Evolutionary conservation across 2,113 vertebrate genomes (phyloP), one percentile per base, ranked within the genome.

Genomic region (Melanerpes formicivorus): DNA sequence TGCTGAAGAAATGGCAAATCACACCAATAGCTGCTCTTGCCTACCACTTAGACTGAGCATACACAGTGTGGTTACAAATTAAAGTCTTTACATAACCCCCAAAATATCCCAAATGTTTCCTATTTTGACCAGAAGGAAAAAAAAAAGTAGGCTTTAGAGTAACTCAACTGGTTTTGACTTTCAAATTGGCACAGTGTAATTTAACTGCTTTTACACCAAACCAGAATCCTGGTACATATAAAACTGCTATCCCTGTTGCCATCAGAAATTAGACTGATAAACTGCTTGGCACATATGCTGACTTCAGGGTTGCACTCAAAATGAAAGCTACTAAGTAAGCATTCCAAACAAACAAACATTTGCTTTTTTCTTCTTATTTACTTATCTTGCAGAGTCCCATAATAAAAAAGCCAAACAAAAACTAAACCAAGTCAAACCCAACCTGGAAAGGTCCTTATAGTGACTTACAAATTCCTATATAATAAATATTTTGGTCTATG

Each of bases 91-190:
- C 95, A 95, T 93, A 96, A 94, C 94, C 87, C 87, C 89, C 87
- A 71, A 96, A 96, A 94, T 92, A 96, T 93, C 95, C 91, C 95
- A 94, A 96, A 94, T 96, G 96, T 93, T 96, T 96, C 96, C 94
- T 96, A 95, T 95, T 96, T 95, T 80, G 80, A 93, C 94, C 94
- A 94, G 91, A 90, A 94, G 11, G 21, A 22, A 52, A 50, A 50
- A 50, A 50, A 22, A 95, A 93, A 85, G 92, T 32, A 89, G 56
- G 59, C 58, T 90, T 87, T 95, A 94, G 76, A 93, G 76, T 85
- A 95, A 85, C 84, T 92, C 79, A 78, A 91, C 82, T 91, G 84
- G 94, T 91, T 96, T 94, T 93, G 91, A 95, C 96, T 96, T 95
- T 93, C 93, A 93, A 92, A 96, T 92, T 94, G 93, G 93, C 84